Base-by-base conservation (phyloP, 2,888 invertebrate species). In the Scrobipalpa costella region DNA sequence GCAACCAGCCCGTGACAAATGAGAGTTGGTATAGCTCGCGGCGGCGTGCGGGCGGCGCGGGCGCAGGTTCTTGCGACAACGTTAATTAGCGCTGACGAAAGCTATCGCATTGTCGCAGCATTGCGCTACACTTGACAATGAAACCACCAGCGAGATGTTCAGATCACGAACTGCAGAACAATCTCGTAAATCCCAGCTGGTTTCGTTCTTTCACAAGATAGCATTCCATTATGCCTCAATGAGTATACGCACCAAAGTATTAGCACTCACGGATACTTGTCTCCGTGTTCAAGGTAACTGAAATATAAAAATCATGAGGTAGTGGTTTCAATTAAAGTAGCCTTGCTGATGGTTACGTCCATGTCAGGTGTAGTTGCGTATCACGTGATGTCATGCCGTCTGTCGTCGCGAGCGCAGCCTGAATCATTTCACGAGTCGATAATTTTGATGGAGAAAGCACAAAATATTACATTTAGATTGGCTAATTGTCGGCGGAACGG, bases 391-490 rank as follows among this genome's bases (percentile, higher is more conserved):
- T 55, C 17, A 7, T 11, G 58, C 38, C 21, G 13, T 40, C 36
- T 38, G 11, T 33, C 9, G 9, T 34, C 15, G 36, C 33, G 15
- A 33, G 33, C 34, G 34, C 36, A 17, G 13, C 2, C 9, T 15
- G 19, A n/a, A 81, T 79, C 73, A 86, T 88, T 89, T 87, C 87
- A 88, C 87, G 87, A 80, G 63, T 83, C 79, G 79, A 77, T 83
- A 83, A 66, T 73, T 87, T 71, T 73, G 77, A 77, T 75, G 77
- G 85, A 85, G 86, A 87, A 84, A 86, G 87, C 76, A 76, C 66
- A 52, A 59, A 57, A 49, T 44, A 59, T 44, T 44, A 47, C 60
- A 44, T 6, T 58, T 38, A 38, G 58, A 40, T 40, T 55, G 17
- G 59, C 34, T 55, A 55, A 62, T 64, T 64, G 59, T 52, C 34